Evolutionary conservation across 2,888 invertebrate species (phyloP), one percentile per base, ranked within the genome.

Genomic region (Oscheius onirici): DNA sequence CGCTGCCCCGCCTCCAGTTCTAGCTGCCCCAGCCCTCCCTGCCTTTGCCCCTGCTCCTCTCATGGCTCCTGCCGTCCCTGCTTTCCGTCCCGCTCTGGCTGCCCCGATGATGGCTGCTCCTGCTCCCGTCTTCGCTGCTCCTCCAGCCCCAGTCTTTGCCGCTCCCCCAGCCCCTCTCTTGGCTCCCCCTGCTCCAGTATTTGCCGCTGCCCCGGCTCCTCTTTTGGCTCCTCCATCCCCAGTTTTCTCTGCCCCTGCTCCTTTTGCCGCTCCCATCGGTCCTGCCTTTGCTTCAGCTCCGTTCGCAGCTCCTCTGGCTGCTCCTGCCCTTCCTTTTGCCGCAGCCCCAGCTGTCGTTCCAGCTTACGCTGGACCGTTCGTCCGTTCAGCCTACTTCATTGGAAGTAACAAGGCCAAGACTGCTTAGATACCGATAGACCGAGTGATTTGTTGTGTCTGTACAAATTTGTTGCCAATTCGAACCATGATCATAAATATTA

Each of bases 391-490:
- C 20, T 60, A 61, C 70, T 70, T 70, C 70, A 70, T 70, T 52
- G 70, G 70, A 70, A 61, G 61, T 63, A 70, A 70, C 70, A 70
- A 70, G 63, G 61, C 74, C 67, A 79, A 79, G 60, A 46, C 46
- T 24, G 40, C 46, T 43, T 52, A 69, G 24, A 40, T n/a, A 10
- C 10, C 22, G n/a, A 34, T n/a, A n/a, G n/a, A n/a, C n/a, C n/a
- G 34, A 63, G n/a, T 44, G 24, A 63, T 15, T 34, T 17, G 28
- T 28, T 63, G 13, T 63, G 49, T 46, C 17, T 63, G 63, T 63
- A 63, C 63, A 63, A 46, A 60, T 10, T 61, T 46, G 46, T 63
- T 46, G 46, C 49, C 46, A 49, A 20, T 63, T 8, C 63, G 63
- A 63, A 49, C 58, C 46, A 49, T 49, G 46, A 49, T 46, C 26